Conservation (phyloP, 2,888 invertebrate species). For the Teleiodes luculella region DNA sequence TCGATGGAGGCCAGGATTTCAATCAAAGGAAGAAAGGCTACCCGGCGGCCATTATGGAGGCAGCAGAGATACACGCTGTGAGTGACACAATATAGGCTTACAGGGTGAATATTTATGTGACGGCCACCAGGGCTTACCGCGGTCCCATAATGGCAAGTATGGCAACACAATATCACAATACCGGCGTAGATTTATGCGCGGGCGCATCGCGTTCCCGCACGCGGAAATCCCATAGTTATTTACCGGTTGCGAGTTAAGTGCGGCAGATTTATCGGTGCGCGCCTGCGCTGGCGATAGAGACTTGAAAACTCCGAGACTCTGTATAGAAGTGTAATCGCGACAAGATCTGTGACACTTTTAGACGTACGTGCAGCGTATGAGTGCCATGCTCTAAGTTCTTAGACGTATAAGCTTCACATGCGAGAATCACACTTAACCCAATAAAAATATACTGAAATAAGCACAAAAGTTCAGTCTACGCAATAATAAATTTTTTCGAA, state of each 20-base stretch:
- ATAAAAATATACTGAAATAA: no score
- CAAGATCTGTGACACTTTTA: neutral
- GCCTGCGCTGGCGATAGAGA: slow-evolving; percentile 37
- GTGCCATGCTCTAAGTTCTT: no score
- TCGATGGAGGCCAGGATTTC: neutral
- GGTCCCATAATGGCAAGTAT: slow-evolving; percentile 69
- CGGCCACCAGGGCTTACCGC: slow-evolving; percentile 43
- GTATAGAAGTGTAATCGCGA: neutral
- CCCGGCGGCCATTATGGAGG: neutral
- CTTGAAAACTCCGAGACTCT: neutral
- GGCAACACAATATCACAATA: slow-evolving; percentile 79
- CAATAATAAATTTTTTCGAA: no score
- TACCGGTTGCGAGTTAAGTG: slow-evolving; percentile 78
- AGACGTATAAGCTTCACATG: no score
- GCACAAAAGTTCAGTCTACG: no score
- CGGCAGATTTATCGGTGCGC: slow-evolving; percentile 74
- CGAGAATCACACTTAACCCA: no score
- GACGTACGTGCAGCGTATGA: no score
- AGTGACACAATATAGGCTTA: slow-evolving; percentile 38
- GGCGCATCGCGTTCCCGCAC: slow-evolving; percentile 74
- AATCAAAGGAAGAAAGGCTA: slow-evolving; percentile 1
- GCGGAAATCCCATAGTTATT: slow-evolving; percentile 79
- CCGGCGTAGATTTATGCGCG: slow-evolving; percentile 75
- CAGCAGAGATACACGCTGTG: slow-evolving; percentile 26
- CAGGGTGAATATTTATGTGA: slow-evolving; percentile 66